Base-by-base conservation (phyloP, 1,140 invertebrate species). In the Penaeus indicus region DNA sequence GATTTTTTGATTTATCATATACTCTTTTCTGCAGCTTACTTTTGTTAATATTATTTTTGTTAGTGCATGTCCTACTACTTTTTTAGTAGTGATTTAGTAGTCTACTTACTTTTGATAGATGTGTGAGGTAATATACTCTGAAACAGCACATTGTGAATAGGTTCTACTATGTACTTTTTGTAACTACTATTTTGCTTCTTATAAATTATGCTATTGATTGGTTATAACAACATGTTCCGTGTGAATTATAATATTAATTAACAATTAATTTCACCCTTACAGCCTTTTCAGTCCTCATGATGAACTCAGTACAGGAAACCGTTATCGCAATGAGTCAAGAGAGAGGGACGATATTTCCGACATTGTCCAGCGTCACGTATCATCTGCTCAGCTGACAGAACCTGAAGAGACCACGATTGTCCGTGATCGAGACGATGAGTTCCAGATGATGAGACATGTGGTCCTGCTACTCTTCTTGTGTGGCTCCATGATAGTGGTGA, bases 401-500 rank as follows among this genome's bases (percentile, higher is more conserved):
- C 92, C 94, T 64, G 93, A 93, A 60, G 94, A 94, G 89, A 92
- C 92, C n/a, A 89, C 90, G 3, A 92, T 91, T 77, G 88, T 92
- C 22, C 64, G 91, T n/a, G 92, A 92, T 84, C 86, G 92, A 11
- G 92, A 93, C 80, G 93, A 93, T 90, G 93, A 94, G 89, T 93
- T 95, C 88, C 97, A 98, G 92, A 95, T 96, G 85, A 94, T 97
- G 84, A 94, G 95, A 90, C 97, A 98, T 92, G 95, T 96, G 27
- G 95, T 98, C 42, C 93, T 98, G n/a, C 92, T 98, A 19, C 95
- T 99, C 63, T 93, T 97, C 0, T 93, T 98, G 85, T 93, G 95
- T 42, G 95, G 96, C 75, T 97, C 96, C 25, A 98, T 98, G 96
- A 97, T 98, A 93, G 95, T 98, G 91, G 96, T 97, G 92, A 95